Conservation (phyloP, 64 coral and sea anemone genomes). For the Stichodactyla helianthus region DNA sequence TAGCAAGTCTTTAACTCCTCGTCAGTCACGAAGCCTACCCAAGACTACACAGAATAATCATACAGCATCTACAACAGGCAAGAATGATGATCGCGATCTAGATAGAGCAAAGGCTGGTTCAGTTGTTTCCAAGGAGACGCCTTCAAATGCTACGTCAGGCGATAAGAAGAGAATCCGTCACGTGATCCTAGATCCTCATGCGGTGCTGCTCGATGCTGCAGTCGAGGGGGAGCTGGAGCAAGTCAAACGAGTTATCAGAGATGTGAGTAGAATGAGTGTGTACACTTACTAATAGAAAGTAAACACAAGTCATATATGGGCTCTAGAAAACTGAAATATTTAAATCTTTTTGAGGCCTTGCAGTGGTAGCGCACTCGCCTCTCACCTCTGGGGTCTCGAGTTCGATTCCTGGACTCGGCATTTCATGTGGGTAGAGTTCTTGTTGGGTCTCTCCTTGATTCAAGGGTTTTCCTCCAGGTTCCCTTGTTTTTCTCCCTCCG, state of each 20-base stretch:
- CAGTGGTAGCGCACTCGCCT: too few species aligned
- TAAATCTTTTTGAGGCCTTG: too few species aligned
- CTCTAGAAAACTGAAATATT: too few species aligned
- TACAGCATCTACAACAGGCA: neutral
- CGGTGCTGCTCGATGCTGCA: conserved; percentile 87
- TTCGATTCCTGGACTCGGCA: too few species aligned
- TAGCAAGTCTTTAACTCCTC: neutral
- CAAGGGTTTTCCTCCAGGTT: too few species aligned
- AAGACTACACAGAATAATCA: neutral
- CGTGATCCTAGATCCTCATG: conserved; percentile 90
- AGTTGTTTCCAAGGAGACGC: neutral
- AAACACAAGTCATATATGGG: too few species aligned
- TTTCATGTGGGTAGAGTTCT: too few species aligned
- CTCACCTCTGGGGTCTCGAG: too few species aligned
- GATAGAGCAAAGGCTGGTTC: neutral
- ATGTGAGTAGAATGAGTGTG: conserved; percentile 42
- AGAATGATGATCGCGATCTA: neutral
- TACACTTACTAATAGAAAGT: too few species aligned
- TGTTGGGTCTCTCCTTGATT: too few species aligned
- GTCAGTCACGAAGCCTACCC: neutral
- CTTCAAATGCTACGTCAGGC: neutral
- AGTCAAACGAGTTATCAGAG: conserved; percentile 66
- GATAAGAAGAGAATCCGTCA: conserved; percentile 53
- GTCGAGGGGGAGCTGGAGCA: conserved; percentile 91
- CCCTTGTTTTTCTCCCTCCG: too few species aligned